A percentile compares a stretch with the other conserved stretches of the same genome.
These are phyloP conservation scores for Hyppa rectilinea DNA, from an alignment of 2,888 invertebrate species.

Conservation along the genomic window DNA sequence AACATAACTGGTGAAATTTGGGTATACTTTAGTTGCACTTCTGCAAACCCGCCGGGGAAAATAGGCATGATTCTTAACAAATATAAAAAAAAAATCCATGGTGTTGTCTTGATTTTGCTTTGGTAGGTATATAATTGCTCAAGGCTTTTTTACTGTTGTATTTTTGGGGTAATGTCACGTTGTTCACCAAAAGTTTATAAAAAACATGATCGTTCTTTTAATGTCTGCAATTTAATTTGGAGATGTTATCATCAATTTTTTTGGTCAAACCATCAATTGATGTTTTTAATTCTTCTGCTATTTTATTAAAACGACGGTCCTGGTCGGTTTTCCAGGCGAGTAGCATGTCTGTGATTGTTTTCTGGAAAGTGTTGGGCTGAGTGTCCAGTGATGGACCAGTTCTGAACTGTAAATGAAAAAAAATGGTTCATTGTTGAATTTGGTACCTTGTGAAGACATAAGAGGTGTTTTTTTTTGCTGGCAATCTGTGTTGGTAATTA, in stretches of 20 bases:
- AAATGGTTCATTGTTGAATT: background rate
- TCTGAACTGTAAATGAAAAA: background rate
- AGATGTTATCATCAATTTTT: background rate
- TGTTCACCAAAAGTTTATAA: background rate
- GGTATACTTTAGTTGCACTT: no score
- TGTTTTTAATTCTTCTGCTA: background rate
- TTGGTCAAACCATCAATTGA: background rate
- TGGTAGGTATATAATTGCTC: no score
- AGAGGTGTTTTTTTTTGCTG: no score
- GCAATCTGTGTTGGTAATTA: no score
- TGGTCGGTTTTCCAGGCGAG: slow-evolving; percentile 1
- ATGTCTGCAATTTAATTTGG: background rate
- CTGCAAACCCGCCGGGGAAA: no score
- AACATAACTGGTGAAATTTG: no score
- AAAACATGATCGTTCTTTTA: background rate
- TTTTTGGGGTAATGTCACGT: background rate
- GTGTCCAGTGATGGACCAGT: background rate
- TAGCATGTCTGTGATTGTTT: background rate
- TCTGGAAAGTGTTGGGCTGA: background rate
- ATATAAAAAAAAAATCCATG: no score
- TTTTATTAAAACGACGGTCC: background rate
- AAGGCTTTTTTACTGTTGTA: background rate
- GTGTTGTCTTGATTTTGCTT: background rate
- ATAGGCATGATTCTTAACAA: no score
- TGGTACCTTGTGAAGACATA: no score